Evolutionary conservation across 2,797 vertebrate genomes (phyloP), one percentile per base, ranked within the genome.

Genomic region (Philypnodon macrostomus): DNA sequence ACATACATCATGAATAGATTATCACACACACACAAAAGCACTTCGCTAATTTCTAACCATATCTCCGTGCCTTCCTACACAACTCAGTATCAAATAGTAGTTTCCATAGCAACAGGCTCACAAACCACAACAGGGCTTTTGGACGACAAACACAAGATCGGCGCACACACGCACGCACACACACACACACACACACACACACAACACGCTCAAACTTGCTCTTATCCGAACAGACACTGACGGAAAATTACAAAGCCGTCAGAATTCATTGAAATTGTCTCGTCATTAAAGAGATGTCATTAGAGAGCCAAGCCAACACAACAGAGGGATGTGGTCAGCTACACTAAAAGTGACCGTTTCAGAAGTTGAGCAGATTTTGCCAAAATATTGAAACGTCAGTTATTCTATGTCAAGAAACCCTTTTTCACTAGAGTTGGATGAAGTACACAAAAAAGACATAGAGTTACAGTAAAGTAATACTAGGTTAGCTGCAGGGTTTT

Each of bases 31-130:
- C 70, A 84, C 67, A 74, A 26, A 26, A 21, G 74, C 77, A 57
- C 59, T 85, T 81, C 80, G 79, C 75, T 82, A 81, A 85, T 87
- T 88, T 86, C 39, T 14, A 67, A 75, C 73, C 85, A 70, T 82
- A 78, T 84, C 74, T 82, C 71, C 71, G 71, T 68, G 79, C 81
- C 86, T 86, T 89, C 88, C 87, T 90, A 89, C 89, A 87, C 87
- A n/a, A 88, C 80, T 79, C 81, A 77, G 80, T 83, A 85, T 89
- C 85, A 83, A 89, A 89, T 83, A 77, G 59, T 71, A 81, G 90
- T 91, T 85, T 83, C 79, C 86, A 88, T 91, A 60, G 88, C 81
- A 90, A 91, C 89, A 84, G 68, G 85, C 85, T 83, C 75, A 82
- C 75, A 87, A 88, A 83, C 87, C 78, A 89, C 86, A 88, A 87